Percentiles rank a stretch among this genome's conserved stretches.
These are phyloP conservation scores for Metellina segmentata DNA, from an alignment of 2,888 invertebrate species.

Conservation along the genomic window DNA sequence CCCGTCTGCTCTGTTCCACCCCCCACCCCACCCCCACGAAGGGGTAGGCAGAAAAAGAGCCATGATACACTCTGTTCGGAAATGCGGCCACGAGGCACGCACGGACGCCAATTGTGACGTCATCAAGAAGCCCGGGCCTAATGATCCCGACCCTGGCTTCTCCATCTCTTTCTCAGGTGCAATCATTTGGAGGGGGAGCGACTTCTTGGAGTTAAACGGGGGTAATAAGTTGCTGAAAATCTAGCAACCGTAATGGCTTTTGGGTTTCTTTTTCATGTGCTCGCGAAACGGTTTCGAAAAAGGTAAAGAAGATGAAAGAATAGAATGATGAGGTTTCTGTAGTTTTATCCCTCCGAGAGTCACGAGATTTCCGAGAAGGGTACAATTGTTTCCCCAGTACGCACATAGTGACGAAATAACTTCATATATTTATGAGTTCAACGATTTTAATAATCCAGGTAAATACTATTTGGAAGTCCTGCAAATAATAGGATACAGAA, in stretches of 20 bases:
- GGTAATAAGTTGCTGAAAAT: slow-evolving; percentile 17
- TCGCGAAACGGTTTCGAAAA: background rate
- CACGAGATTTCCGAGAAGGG: too few relatives aligned
- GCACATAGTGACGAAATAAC: too few relatives aligned
- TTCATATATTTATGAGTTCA: too few relatives aligned
- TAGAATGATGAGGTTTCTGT: too few relatives aligned
- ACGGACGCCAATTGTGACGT: slow-evolving; percentile 68
- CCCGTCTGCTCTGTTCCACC: slow-evolving; percentile 5
- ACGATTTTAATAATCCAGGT: too few relatives aligned
- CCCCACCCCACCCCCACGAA: background rate
- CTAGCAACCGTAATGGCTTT: background rate
- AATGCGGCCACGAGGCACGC: slow-evolving; percentile 55
- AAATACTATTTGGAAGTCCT: too few relatives aligned
- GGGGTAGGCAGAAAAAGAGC: background rate
- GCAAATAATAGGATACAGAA: too few relatives aligned
- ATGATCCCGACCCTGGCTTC: slow-evolving; percentile 44
- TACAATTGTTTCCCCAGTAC: too few relatives aligned
- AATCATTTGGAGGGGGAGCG: slow-evolving; percentile 39
- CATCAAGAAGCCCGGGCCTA: slow-evolving; percentile 55
- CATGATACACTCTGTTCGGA: slow-evolving; percentile 35
- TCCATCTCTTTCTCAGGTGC: slow-evolving; percentile 5
- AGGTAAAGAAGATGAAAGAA: too few relatives aligned
- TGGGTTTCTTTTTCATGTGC: background rate
- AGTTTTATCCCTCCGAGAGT: too few relatives aligned
- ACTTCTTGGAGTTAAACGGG: slow-evolving; percentile 4